phyloP scores from a whole-genome alignment of 2,888 invertebrate species.

The Cryptocephalus primarius region DNA sequence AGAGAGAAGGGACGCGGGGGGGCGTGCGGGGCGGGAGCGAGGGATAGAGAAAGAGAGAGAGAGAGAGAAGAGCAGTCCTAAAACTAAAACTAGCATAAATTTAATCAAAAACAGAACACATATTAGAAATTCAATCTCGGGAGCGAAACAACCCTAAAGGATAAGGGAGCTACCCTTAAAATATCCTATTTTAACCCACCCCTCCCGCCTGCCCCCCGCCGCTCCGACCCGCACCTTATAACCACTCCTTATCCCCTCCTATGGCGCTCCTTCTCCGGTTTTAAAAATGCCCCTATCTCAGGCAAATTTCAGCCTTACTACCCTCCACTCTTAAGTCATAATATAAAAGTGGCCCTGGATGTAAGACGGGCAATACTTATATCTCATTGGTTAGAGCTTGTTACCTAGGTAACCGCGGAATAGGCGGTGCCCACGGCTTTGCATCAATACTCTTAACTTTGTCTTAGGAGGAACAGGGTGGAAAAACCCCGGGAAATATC shows the following conservation, averaged over 20 bases:
- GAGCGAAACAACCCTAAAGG: conserved; percentile 36
- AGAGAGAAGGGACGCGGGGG: background rate
- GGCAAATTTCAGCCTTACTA: conserved; percentile 31
- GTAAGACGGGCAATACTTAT: conserved; percentile 36
- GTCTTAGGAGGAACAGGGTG: conserved; percentile 14
- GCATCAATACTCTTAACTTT: conserved; percentile 25
- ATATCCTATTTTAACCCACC: conserved; percentile 27
- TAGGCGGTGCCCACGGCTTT: conserved; percentile 19
- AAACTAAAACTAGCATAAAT: conserved; percentile 34
- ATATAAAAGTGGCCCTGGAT: conserved; percentile 24
- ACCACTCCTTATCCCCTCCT: conserved; percentile 27
- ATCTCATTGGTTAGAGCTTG: conserved; percentile 34
- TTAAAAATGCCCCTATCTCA: conserved; percentile 31
- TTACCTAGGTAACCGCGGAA: conserved; percentile 32
- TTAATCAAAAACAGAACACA: conserved; percentile 40
- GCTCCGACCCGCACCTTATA: conserved; percentile 16
- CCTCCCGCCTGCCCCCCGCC: conserved; percentile 9
- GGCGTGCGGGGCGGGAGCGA: background rate
- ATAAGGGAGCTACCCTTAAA: conserved; percentile 32
- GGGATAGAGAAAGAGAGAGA: conserved; percentile 5
- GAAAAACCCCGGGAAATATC: conserved; percentile 7
- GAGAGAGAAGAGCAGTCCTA: conserved; percentile 15
- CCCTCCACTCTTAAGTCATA: conserved; percentile 28
- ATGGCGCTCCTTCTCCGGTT: conserved; percentile 16
- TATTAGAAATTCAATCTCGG: conserved; percentile 41